A percentile compares a stretch with the other conserved stretches of the same genome.
phyloP scores from a whole-genome alignment of 2,888 invertebrate genomes.

The Drosophila subsilvestris region DNA sequence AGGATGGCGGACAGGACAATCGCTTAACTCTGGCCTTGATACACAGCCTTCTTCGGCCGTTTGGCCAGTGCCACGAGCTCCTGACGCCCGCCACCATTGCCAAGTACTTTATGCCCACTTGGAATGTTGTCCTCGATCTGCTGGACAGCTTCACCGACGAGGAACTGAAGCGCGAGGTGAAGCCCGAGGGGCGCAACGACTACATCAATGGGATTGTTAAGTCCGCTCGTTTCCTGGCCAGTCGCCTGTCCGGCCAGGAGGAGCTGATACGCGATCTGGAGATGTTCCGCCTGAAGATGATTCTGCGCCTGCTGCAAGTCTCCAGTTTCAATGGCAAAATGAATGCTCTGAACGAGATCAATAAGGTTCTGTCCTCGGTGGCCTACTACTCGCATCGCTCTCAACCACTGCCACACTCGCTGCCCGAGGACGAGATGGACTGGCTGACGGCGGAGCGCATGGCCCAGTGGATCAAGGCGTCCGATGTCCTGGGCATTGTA shows the following conservation, averaged over 20 bases:
- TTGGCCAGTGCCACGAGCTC: slow-evolving; percentile 96
- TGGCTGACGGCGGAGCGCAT: slow-evolving; percentile 97
- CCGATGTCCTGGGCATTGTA: slow-evolving; percentile 97
- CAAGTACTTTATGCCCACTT: slow-evolving; percentile 95
- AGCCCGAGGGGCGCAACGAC: slow-evolving; percentile 97
- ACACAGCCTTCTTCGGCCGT: slow-evolving; percentile 93
- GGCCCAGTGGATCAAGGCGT: slow-evolving; percentile 99
- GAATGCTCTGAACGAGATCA: slow-evolving; percentile 99
- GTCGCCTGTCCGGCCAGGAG: slow-evolving; percentile 93
- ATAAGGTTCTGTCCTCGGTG: slow-evolving; percentile 96
- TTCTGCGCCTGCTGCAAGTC: slow-evolving; percentile 95
- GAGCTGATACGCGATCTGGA: slow-evolving; percentile 90
- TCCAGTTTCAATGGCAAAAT: slow-evolving; percentile 99
- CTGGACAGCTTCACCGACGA: slow-evolving; percentile 97
- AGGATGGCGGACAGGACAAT: slow-evolving; percentile 72
- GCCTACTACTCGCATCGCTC: slow-evolving; percentile 92
- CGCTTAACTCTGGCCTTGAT: slow-evolving; percentile 90
- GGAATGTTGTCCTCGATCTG: slow-evolving; percentile 96
- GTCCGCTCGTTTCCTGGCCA: slow-evolving; percentile 94
- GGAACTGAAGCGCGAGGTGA: slow-evolving; percentile 97
- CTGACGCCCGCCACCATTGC: slow-evolving; percentile 95
- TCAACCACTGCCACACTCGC: slow-evolving; percentile 87
- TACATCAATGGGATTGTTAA: slow-evolving; percentile 97
- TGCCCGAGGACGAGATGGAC: slow-evolving; percentile 92
- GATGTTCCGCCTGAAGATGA: slow-evolving; percentile 98